Base-by-base conservation (phyloP, 2,888 invertebrate genomes). In the Drosophila yooni region DNA sequence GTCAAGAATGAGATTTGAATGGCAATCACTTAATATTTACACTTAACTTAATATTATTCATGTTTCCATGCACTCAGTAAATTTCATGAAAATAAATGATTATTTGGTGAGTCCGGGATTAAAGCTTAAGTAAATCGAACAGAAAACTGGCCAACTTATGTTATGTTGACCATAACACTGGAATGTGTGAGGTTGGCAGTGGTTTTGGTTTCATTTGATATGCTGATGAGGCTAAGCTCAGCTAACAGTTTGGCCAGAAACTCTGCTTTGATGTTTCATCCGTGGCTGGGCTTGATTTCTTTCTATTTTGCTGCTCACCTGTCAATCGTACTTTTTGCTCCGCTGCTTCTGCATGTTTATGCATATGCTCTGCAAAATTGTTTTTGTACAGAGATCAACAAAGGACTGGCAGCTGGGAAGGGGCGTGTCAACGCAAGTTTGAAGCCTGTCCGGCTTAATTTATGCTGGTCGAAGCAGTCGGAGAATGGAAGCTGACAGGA, bases 251-350 rank as follows among this genome's bases (percentile, higher is more conserved):
- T 38, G 27, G 11, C 21, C 38, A 60, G 48, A 53, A 69, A 69
- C 40, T 69, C 46, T 69, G 51, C 74, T 77, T 79, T 77, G 77
- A 77, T 79, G 77, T 78, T 74, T 43, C 58, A 68, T 68, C 68
- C 64, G 59, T 46, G 65, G 51, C 21, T 46, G 25, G 15, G 51
- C 21, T 46, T 25, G 15, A 25, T 48, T 78, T 60, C 34, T 33
- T 25, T 52, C 21, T 11, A 21, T 27, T 64, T 21, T 6, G 33
- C 38, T 21, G 3, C 52, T n/a, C 18, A 4, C 34, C 51, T 29
- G 29, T n/a, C 15, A 51, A n/a, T 29, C 18, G 3, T 3, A 11
- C 13, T 29, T 38, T 36, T 27, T 18, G 36, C 29, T 21, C 15
- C 18, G 10, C 50, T 40, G 15, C 15, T 31, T 40, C 50, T 15